phyloP scores from a whole-genome alignment of 2,113 vertebrate genomes.

The Pachypanchax playfairii region DNA sequence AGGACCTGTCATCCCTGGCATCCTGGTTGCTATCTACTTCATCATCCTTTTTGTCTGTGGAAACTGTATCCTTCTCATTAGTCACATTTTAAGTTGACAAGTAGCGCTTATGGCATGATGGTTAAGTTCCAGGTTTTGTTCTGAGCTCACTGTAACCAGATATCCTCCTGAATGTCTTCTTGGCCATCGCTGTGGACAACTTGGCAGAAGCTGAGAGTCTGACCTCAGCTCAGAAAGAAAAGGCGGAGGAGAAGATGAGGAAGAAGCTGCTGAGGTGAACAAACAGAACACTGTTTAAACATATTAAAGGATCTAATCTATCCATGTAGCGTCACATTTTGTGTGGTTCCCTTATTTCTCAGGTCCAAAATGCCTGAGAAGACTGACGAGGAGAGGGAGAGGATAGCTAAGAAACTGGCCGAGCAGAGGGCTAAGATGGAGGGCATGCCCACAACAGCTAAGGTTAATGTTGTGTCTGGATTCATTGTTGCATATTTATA shows the following conservation, averaged over 20 bases:
- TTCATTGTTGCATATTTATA: not conserved
- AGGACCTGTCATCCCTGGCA: constrained; percentile 88
- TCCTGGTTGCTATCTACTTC: constrained; percentile 94
- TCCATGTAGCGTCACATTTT: not conserved
- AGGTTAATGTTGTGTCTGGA: constrained; percentile 76
- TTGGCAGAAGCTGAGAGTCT: constrained; percentile 94
- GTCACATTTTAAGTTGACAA: not conserved
- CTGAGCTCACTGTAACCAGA: constrained; percentile 83
- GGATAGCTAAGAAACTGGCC: constrained; percentile 88
- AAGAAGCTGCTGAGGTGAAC: constrained; percentile 87
- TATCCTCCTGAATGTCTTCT: constrained; percentile 96
- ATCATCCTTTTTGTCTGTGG: constrained; percentile 92
- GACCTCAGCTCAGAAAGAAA: constrained; percentile 94
- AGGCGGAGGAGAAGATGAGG: constrained; percentile 88
- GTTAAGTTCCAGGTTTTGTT: constrained; percentile 35
- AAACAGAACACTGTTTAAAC: not conserved
- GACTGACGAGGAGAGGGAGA: constrained; percentile 89
- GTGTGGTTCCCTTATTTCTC: not conserved
- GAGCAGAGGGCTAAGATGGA: constrained; percentile 92
- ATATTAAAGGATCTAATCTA: not conserved
- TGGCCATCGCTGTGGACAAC: constrained; percentile 98
- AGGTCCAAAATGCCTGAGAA: constrained; percentile 88
- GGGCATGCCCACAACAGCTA: constrained; percentile 94
- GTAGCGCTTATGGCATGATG: not conserved
- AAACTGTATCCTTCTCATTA: constrained; percentile 90